Evolutionary conservation across 2,113 vertebrate species (phyloP), one percentile per base, ranked within the genome.

Genomic region (Bufo gargarizans): DNA sequence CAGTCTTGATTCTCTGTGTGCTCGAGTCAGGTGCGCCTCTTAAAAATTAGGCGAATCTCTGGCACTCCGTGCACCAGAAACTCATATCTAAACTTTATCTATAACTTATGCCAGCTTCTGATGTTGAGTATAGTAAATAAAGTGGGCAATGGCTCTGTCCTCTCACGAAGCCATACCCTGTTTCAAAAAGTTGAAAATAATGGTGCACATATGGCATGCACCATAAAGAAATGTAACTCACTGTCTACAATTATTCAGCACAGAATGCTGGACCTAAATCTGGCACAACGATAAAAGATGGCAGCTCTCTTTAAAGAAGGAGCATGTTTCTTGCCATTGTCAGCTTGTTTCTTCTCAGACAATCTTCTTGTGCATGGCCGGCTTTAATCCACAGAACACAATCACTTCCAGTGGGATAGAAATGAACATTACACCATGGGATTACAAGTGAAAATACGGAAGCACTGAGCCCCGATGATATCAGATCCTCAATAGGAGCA

Each of bases 401-500:
- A 50, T 50, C 69, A 14, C 69, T 67, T 82, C 63, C 49, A 50
- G 59, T 7, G 58, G 45, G 22, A 81, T 16, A 10, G 20, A 83
- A 65, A 65, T n/a, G 17, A 9, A 8, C 81, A 69, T 65, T 63
- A n/a, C 17, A 53, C 82, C 33, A 4, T 16, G 49, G 33, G 67
- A 84, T 69, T 71, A 84, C 49, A 71, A 84, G 82, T 22, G 61
- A 83, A 69, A 69, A 67, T 69, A 84, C 17, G 45, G 53, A 85
- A 72, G 53, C 49, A 20, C 47, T 45, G 67, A 61, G 53, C 20
- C 12, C 49, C 50, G 33, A 74, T 72, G 53, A 33, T 49, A 74
- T 74, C 19, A 67, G 47, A 20, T 16, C 74, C 78, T 86, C 85
- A 50, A 86, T 86, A 86, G 49, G 16, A 77, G 45, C 85, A 16